phyloP scores from a whole-genome alignment of 1,140 invertebrate genomes.

The Penaeus indicus region DNA sequence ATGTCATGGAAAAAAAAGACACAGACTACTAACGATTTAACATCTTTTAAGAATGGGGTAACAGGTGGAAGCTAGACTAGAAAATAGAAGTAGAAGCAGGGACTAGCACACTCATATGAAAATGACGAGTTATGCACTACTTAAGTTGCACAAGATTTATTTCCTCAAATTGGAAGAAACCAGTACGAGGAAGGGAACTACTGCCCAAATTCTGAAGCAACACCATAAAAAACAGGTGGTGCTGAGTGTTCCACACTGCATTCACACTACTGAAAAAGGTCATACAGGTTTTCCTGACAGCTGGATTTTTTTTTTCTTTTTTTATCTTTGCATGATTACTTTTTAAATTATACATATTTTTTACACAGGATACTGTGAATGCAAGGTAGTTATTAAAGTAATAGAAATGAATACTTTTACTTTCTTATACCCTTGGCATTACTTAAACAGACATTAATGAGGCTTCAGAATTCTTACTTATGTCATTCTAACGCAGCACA shows the following conservation, averaged over 20 bases:
- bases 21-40: conserved; percentile 35
- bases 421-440: no score
- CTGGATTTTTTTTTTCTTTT: no score
- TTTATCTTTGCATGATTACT: no score
- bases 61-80: conserved; percentile 45
- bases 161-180: conserved; percentile 47
- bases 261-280: conserved; percentile 1
- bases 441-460: conserved; percentile 8
- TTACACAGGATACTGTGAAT: no score
- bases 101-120: conserved; percentile 58
- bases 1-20: conserved; percentile 44
- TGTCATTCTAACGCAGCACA: conserved; percentile 39
- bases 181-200: conserved; percentile 35
- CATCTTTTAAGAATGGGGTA: conserved; percentile 30
- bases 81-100: conserved; percentile 52
- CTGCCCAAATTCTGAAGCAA: conserved; percentile 47
- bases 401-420: no score
- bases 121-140: conserved; percentile 40
- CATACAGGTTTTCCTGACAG: neutral
- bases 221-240: conserved; percentile 26
- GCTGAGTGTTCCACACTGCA: conserved; percentile 10
- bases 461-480: conserved; percentile 48
- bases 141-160: conserved; percentile 39
- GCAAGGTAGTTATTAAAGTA: no score
- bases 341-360: no score